Conservation (phyloP, 37 sponge, comb jelly and placozoan genomes). For the Chondrilla cf. caribensis region DNA sequence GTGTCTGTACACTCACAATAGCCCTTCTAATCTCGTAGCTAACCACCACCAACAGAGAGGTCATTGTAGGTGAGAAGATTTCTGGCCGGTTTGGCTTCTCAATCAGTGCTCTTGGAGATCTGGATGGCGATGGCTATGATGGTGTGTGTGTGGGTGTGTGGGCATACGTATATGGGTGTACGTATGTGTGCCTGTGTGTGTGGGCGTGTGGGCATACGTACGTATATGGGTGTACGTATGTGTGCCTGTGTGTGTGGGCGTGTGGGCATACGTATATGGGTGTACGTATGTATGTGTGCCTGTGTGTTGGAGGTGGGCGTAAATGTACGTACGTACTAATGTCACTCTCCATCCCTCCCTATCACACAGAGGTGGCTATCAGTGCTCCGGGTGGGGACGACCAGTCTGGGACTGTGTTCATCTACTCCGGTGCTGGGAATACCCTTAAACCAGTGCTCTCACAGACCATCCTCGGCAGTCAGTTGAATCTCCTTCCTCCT, state of each 20-base stretch:
- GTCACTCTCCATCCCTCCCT: too few relatives aligned
- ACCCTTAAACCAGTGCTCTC: not conserved
- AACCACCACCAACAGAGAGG: not conserved
- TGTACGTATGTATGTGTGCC: not conserved
- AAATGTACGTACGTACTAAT: too few relatives aligned
- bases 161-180: not conserved
- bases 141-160: slow-evolving; percentile 33
- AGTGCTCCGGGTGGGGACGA: slow-evolving; percentile 72
- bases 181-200: not conserved
- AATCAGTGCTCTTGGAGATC: slow-evolving; percentile 68
- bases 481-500: not conserved
- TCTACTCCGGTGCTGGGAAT: slow-evolving; percentile 37
- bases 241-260: not conserved
- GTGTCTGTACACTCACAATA: not conserved
- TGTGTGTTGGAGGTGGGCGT: too few relatives aligned
- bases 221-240: not conserved
- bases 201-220: not conserved
- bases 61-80: not conserved
- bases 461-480: slow-evolving; percentile 45
- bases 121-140: slow-evolving; percentile 64
- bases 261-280: too few relatives aligned
- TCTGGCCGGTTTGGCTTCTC: slow-evolving; percentile 77
- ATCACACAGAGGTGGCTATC: slow-evolving; percentile 73
- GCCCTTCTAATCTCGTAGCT: not conserved
- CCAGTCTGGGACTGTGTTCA: slow-evolving; percentile 65